Evolutionary conservation across 1,140 invertebrate species (phyloP).

Genomic region (Calosoma granatense): DNA sequence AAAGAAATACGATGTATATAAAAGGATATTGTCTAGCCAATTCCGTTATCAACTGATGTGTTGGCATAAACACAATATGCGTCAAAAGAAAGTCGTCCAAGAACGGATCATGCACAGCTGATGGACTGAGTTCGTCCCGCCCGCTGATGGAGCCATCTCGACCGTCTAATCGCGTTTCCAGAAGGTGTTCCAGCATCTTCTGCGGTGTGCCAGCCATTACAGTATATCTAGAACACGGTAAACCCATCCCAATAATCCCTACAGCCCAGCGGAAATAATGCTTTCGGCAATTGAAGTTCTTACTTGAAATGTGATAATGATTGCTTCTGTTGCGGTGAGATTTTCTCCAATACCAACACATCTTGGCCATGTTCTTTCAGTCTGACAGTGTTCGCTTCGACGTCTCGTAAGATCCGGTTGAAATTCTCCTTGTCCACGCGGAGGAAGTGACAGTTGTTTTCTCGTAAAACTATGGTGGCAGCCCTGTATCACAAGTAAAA

Average conservation of each 20-base stretch:
- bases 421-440: conserved; percentile 84
- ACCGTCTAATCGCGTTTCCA: conserved; percentile 68
- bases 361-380: conserved; percentile 81
- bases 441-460: conserved; percentile 78
- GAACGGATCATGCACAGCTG: conserved; percentile 51
- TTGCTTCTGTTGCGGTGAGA: conserved; percentile 39
- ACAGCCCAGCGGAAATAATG: not conserved
- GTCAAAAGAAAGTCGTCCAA: conserved; percentile 80
- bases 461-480: conserved; percentile 71
- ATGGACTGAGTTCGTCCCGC: conserved; percentile 32
- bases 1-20: no score
- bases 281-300: conserved; percentile 17
- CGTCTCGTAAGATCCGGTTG: conserved; percentile 72
- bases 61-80: conserved; percentile 79
- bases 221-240: conserved; percentile 54
- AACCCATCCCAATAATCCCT: conserved; percentile 5
- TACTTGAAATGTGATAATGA: conserved; percentile 50
- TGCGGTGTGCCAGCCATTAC: conserved; percentile 82
- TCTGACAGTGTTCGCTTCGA: conserved; percentile 79
- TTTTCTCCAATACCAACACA: conserved; percentile 74
- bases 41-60: conserved; percentile 62
- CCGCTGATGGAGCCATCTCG: conserved; percentile 36
- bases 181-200: conserved; percentile 79
- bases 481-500: conserved; percentile 45
- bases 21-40: conserved; percentile 71